Evolutionary conservation across 2,113 vertebrate species (phyloP).

Genomic region (Dromas ardeola): DNA sequence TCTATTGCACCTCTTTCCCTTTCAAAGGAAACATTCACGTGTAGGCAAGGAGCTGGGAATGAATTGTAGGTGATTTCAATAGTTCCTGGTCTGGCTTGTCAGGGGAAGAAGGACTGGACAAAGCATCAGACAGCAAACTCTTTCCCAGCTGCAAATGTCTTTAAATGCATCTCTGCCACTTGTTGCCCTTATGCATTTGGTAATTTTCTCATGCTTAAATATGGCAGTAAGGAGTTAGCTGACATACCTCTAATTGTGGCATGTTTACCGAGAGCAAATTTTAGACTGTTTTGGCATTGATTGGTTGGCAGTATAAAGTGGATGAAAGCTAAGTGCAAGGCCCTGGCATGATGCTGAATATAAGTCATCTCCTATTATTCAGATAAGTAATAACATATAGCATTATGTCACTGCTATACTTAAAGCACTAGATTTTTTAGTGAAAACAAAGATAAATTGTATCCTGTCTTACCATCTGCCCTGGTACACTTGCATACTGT

Average conservation of each 20-base stretch:
- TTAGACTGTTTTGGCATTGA: not conserved
- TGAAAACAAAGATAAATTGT: not conserved
- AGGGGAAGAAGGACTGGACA: not conserved
- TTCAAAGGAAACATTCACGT: not conserved
- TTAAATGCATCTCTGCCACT: not conserved
- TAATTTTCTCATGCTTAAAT: not conserved
- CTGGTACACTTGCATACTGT: not conserved
- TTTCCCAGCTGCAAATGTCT: not conserved
- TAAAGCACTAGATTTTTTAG: not conserved
- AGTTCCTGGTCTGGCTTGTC: not conserved
- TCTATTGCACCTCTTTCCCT: not conserved
- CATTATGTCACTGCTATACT: not conserved
- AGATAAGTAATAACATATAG: not conserved
- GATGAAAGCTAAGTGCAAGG: not conserved
- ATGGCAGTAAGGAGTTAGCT: not conserved
- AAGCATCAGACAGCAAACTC: not conserved
- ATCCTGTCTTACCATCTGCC: not conserved
- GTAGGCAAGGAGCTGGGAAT: not conserved
- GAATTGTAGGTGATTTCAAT: not conserved
- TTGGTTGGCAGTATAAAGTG: not conserved
- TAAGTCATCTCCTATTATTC: not conserved
- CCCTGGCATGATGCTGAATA: not conserved
- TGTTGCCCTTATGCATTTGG: not conserved
- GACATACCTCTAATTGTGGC: fast-evolving
- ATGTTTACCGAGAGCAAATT: not conserved